Evolutionary conservation across 2,113 vertebrate genomes (phyloP), one percentile per base, ranked within the genome.

Genomic region (Ascaphus truei): DNA sequence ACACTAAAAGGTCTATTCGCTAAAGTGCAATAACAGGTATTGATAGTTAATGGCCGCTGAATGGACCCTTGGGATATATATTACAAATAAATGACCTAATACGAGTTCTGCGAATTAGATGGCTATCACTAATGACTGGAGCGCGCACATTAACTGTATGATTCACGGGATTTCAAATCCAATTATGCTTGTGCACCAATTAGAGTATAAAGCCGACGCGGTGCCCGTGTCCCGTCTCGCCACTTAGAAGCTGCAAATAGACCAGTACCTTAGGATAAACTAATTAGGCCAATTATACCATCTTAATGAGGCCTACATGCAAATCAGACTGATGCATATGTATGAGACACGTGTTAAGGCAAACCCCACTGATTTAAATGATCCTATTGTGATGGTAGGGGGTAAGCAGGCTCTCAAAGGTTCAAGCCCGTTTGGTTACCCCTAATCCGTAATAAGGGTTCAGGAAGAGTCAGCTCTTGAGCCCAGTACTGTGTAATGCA

Each of bases 321-420:
- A 69, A 69, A 69, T 69, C n/a, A 60, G 43, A 20, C 43, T 50
- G 23, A 27, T 69, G 31, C 56, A 60, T 69, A 51, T 69, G 37
- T 25, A 68, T 67, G 64, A 56, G 18, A 23, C 36, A 2, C 52
- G 25, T 25, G 37, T 50, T 23, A 26, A 20, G 26, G 8, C 50
- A n/a, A 59, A 41, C 39, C 57, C 39, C 27, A 31, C 27, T 62
- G 29, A 62, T 62, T 62, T 50, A 23, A 62, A 62, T 50, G 45
- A 29, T 61, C 39, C 39, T 31, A 60, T 61, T 45, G 58, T 61
- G 22, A n/a, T n/a, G n/a, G n/a, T n/a, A n/a, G n/a, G n/a, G n/a
- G n/a, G n/a, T n/a, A n/a, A n/a, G n/a, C n/a, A n/a, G n/a, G n/a
- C n/a, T n/a, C n/a, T n/a, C n/a, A n/a, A n/a, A n/a, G n/a, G n/a